Evolutionary conservation across 2,888 invertebrate genomes (phyloP), one percentile per base, ranked within the genome.

Genomic region (Thecocarcelia acutangulata): DNA sequence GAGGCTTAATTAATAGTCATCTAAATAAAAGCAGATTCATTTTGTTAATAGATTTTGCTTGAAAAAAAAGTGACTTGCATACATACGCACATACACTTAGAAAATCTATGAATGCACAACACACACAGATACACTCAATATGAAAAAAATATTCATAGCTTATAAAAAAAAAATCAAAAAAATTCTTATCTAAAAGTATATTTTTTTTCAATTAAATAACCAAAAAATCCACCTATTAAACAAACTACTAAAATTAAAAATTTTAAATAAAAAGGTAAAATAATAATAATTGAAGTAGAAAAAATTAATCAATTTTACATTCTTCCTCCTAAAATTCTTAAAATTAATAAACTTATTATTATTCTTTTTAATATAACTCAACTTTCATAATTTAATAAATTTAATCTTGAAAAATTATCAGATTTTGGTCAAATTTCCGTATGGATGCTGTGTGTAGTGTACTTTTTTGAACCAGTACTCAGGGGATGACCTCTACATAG

Each of bases 291-390:
- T 85, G 92, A 92, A 8, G 48, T 64, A 9, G n/a, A 4, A 64
- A 64, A 77, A 89, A 93, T 91, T 86, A 93, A 78, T 89, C 93
- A 93, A 77, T 88, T 92, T 89, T 93, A 90, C 80, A 92, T 86
- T 76, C 92, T 91, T 0, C 93, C 93, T n/a, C 91, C 92, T 87
- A 93, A 77, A 87, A 91, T 92, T 92, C 93, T 92, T 87, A 93
- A 92, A 89, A 93, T 91, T 86, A 93, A 78, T 89, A 93, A 93
- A 77, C 88, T 92, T 89, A 93, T 90, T 28, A 28, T n/a, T 83
- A 92, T 86, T 77, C 92, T 90, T 56, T 91, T 91, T 87, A 92
- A 89, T 89, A 93, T 92, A 84, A 87, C 44, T 89, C 87, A 91
- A 87, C 91, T 91, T 76, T 91, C 91, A 89, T 92, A 92, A 90